Evolutionary conservation across 1,140 invertebrate genomes (phyloP), one percentile per base, ranked within the genome.

Genomic region (Campoletis sonorensis): DNA sequence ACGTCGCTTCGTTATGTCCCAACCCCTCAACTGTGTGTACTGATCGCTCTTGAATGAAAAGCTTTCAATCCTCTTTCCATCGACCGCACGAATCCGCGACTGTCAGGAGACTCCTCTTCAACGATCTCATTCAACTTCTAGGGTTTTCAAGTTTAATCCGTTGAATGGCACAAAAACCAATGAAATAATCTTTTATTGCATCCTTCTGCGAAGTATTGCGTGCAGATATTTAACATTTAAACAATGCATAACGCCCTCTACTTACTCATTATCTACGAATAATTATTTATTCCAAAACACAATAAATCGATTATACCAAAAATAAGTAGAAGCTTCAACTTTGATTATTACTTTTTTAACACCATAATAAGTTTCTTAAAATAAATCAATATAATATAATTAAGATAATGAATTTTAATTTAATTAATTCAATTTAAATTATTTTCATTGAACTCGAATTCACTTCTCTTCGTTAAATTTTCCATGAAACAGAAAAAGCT

Each of bases 11-110:
- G 54, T n/a, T n/a, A 21, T 45, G 11, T 23, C 54, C 54, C 54
- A n/a, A 7, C 54, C 54, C 54, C 18, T 23, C 54, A 45, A 45
- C 54, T n/a, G 54, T 58, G 54, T 58, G 54, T 58, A 58, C 54
- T 58, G 54, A 58, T 58, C 54, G 54, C 54, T 23, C 54, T n/a
- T 58, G 54, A 58, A 58, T 58, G 54, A 58, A 58, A 58, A 58
- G 16, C 40, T n/a, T 23, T 58, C 54, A 23, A 58, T 58, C 54
- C 54, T 58, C 21, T 23, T 58, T 23, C 18, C 21, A 18, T 23
- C 5, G n/a, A n/a, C 54, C 4, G 15, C 18, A 23, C 54, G 21
- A n/a, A 18, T 58, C 21, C 54, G 4, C 54, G 21, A 7, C 54
- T 23, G 8, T 58, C 54, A n/a, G 21, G 54, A 58, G 13, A 58